phyloP scores from a whole-genome alignment of 2,888 invertebrate species.

The Plagodis pulveraria region DNA sequence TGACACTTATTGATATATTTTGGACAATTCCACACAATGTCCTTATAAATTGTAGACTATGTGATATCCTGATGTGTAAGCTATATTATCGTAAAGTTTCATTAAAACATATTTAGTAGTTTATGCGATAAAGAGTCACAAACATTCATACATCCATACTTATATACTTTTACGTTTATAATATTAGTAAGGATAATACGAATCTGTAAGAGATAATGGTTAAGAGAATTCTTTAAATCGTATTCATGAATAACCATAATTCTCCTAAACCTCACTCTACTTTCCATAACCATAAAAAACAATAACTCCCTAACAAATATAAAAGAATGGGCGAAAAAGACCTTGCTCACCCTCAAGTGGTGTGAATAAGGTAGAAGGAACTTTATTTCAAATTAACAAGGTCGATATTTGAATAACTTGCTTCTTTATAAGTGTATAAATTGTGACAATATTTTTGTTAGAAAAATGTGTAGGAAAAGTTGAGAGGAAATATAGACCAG shows the following conservation, averaged over 20 bases:
- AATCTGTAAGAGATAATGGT: too few species aligned
- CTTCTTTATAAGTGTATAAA: constrained; percentile 22
- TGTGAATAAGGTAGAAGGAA: constrained; percentile 3
- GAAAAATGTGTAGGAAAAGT: constrained; percentile 9
- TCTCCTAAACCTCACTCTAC: constrained; percentile 10
- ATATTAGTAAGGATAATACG: too few species aligned
- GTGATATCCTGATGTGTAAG: too few species aligned
- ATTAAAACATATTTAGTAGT: too few species aligned
- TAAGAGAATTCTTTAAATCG: too few species aligned
- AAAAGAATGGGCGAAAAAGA: constrained; percentile 21
- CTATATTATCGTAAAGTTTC: too few species aligned
- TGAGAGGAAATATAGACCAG: background rate
- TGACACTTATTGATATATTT: too few species aligned
- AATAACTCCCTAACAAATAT: constrained; percentile 27
- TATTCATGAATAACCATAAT: background rate
- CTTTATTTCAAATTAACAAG: constrained; percentile 13
- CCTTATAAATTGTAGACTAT: too few species aligned
- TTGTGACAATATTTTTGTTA: constrained; percentile 15
- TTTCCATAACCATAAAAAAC: constrained; percentile 28
- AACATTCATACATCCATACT: too few species aligned
- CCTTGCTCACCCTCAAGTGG: background rate
- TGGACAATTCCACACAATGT: too few species aligned
- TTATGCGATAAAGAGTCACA: too few species aligned
- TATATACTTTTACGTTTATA: too few species aligned
- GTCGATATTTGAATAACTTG: constrained; percentile 23